A percentile compares a stretch with the other conserved stretches of the same genome.
Conservation (phyloP, 2,113 vertebrate genomes). For the Petromus typicus region DNA sequence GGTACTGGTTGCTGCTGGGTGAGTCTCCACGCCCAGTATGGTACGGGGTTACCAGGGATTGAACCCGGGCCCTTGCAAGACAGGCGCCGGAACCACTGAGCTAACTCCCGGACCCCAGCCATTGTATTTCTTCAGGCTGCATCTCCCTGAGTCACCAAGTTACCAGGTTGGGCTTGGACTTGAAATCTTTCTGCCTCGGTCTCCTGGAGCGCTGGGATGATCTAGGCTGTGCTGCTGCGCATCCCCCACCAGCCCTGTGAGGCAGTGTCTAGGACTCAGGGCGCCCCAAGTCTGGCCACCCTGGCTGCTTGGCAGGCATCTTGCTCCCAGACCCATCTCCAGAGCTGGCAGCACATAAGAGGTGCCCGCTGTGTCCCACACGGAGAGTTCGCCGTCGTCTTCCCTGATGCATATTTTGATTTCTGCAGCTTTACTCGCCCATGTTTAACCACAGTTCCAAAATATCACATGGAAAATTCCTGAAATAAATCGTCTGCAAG, state of each 20-base stretch:
- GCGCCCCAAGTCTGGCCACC: too few relatives aligned
- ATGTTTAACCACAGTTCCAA: neutral
- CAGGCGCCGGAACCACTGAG: too few relatives aligned
- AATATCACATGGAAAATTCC: neutral
- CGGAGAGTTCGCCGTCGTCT: neutral
- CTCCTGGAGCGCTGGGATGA: neutral
- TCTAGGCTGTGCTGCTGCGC: neutral
- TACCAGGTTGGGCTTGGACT: neutral
- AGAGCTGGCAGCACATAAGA: neutral
- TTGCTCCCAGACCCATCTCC: neutral
- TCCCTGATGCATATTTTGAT: neutral
- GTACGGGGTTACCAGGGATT: too few relatives aligned
- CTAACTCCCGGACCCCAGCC: neutral
- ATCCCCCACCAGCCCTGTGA: neutral
- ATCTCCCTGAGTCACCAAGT: neutral
- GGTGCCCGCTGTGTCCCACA: rapidly evolving
- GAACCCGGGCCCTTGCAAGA: too few relatives aligned
- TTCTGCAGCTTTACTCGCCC: neutral
- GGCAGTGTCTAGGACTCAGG: too few relatives aligned
- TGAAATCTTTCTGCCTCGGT: neutral
- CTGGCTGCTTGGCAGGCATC: neutral
- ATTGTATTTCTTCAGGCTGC: neutral
- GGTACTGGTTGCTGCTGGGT: too few relatives aligned
- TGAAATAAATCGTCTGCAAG: neutral
- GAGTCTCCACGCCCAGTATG: too few relatives aligned